Evolutionary conservation across 2,113 vertebrate species (phyloP).

Genomic region (Misgurnus anguillicaudatus): DNA sequence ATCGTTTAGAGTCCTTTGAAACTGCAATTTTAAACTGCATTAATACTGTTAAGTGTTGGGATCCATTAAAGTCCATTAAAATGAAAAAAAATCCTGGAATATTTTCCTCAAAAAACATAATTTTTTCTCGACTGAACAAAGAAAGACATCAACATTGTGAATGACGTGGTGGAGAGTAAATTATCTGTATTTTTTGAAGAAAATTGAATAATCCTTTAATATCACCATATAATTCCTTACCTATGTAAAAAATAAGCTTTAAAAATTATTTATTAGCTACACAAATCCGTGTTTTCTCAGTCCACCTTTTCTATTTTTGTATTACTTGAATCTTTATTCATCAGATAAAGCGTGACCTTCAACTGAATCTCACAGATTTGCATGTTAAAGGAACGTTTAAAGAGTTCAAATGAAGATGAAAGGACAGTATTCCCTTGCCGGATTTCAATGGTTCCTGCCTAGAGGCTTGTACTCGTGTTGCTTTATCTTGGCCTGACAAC

Average conservation of each 20-base stretch:
- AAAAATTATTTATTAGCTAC: neutral
- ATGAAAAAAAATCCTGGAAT: too few species aligned
- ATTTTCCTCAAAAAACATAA: too few species aligned
- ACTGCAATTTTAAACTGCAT: too few species aligned
- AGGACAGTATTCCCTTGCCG: slow-evolving; percentile 53
- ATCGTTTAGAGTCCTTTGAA: too few species aligned
- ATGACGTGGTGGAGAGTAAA: too few species aligned
- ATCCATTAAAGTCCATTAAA: too few species aligned
- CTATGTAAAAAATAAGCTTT: neutral
- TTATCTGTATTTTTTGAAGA: too few species aligned
- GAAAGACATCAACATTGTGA: too few species aligned
- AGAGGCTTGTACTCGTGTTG: slow-evolving; percentile 52
- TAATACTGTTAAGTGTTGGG: too few species aligned
- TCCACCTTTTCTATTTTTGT: neutral
- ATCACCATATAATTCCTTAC: too few species aligned
- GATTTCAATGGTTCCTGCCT: slow-evolving; percentile 46
- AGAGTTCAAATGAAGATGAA: slow-evolving; percentile 63
- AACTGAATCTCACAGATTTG: slow-evolving; percentile 64
- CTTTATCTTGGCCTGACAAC: slow-evolving; percentile 51
- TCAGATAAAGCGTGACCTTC: slow-evolving; percentile 59
- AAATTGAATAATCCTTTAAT: too few species aligned
- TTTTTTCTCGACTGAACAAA: too few species aligned
- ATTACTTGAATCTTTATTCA: slow-evolving; percentile 63
- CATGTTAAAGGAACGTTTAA: slow-evolving; percentile 65
- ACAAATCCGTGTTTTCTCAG: neutral